Base-by-base conservation (phyloP, 2,797 vertebrate species). In the Rhabdomys pumilio region DNA sequence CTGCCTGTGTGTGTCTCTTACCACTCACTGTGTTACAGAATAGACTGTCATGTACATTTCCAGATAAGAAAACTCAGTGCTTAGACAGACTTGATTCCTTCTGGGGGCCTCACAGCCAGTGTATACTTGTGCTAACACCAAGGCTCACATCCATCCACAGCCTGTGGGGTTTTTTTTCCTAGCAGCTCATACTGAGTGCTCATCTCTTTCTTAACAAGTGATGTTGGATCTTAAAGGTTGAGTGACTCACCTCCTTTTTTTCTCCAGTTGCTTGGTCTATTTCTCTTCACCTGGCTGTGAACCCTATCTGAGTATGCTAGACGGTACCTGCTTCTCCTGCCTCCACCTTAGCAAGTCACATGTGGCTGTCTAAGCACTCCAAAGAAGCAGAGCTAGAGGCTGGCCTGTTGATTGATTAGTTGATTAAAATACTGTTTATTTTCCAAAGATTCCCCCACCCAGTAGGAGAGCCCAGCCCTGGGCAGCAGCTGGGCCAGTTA, bases 371-470 rank as follows among this genome's bases (percentile, higher is more conserved):
- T 72, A 81, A 65, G 5, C 44, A 59, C 77, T 85, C 38, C 65
- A 69, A 94, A 92, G 59, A 47, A 79, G 57, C 86, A 83, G 8
- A 72, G 44, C 73, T 53, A 76, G 90, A 91, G 88, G 91, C 84
- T 77, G 53, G 29, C 82, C 11, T 19, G 0, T 88, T 97, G 93
- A 97, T 96, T 95, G 97, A 96, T 86, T 92, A 38, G 59, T 97
- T 87, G 69, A 95, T 96, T 93, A 77, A 95, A 97, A 73, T 69
- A 38, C 73, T 96, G 72, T 95, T 96, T 96, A 83, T 94, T 97
- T 92, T 96, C 89, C 65, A 94, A 76, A 91, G 67, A 82, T 86
- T 95, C 10, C 95, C 57, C 50, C 50, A 50, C 50, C 50, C 97
- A 95, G 96, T 94, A 96, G 97, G 95, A 96, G 96, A 81, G 38